Conservation (phyloP, 2,113 vertebrate genomes). For the Lepidothrix coronata region DNA sequence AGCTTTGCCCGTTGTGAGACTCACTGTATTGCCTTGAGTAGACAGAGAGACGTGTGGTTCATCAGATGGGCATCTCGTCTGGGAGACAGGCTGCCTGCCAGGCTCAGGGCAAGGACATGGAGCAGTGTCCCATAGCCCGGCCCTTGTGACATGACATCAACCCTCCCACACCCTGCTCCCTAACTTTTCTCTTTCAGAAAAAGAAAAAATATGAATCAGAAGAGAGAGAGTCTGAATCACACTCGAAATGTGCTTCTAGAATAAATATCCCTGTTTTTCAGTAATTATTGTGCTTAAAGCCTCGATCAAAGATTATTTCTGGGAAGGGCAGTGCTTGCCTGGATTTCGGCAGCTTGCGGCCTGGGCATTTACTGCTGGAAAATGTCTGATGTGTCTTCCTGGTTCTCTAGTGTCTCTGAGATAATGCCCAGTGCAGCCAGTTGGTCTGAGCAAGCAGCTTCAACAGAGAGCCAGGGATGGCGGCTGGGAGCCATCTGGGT, state of each 20-base stretch:
- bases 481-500: conserved; percentile 4
- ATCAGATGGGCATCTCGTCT: not conserved
- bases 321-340: not conserved
- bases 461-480: fast-evolving
- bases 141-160: fast-evolving
- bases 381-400: not conserved
- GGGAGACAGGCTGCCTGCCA: not conserved
- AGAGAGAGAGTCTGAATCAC: not conserved
- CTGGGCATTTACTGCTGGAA: not conserved
- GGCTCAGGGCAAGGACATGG: not conserved
- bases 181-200: not conserved
- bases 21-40: not conserved
- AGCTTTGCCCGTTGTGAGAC: not conserved
- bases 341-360: not conserved
- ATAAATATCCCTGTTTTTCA: not conserved
- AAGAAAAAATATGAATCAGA: not conserved
- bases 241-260: not conserved
- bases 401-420: not conserved
- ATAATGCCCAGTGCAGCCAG: not conserved
- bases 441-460: not conserved
- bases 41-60: not conserved
- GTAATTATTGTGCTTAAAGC: not conserved
- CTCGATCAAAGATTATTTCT: not conserved
- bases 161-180: not conserved
- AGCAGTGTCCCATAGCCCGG: fast-evolving